These are phyloP conservation scores for Drosophila bunnanda DNA, from an alignment of 2,888 invertebrate species.

Conservation along the genomic window DNA sequence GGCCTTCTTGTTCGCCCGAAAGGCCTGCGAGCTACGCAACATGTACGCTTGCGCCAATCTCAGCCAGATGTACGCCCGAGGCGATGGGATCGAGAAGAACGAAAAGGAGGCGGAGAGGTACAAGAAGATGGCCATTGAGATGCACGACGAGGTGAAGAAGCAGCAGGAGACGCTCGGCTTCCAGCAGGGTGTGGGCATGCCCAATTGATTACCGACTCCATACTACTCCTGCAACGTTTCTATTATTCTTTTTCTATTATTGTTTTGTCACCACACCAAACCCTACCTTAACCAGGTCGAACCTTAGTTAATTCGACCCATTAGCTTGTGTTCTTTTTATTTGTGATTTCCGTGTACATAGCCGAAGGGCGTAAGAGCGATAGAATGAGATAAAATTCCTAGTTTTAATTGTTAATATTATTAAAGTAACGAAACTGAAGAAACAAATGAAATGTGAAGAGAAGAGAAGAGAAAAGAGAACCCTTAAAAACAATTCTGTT, in stretches of 20 bases:
- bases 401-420: constrained; percentile 75
- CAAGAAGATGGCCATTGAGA: constrained; percentile 89
- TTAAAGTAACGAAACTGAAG: constrained; percentile 21
- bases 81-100: constrained; percentile 92
- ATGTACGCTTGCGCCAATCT: constrained; percentile 96
- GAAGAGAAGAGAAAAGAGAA: constrained; percentile 4
- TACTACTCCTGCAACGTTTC: constrained; percentile 7
- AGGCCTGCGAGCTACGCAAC: constrained; percentile 93
- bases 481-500: constrained; percentile 56
- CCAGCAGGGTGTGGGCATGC: constrained; percentile 86
- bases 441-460: constrained; percentile 5
- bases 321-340: constrained; percentile 27
- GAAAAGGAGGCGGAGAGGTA: constrained; percentile 89
- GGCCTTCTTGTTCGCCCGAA: constrained; percentile 91
- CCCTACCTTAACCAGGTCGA: constrained; percentile 2
- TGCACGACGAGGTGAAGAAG: constrained; percentile 88
- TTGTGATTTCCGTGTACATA: constrained; percentile 63
- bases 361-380: constrained; percentile 11
- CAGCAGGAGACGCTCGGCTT: constrained; percentile 85
- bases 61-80: constrained; percentile 93
- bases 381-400: constrained; percentile 35
- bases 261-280: neutral
- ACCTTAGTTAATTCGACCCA: constrained; percentile 5
- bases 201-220: constrained; percentile 61
- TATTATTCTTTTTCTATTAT: neutral